Base-by-base conservation (phyloP, 2,888 invertebrate genomes). In the Formica aserva region DNA sequence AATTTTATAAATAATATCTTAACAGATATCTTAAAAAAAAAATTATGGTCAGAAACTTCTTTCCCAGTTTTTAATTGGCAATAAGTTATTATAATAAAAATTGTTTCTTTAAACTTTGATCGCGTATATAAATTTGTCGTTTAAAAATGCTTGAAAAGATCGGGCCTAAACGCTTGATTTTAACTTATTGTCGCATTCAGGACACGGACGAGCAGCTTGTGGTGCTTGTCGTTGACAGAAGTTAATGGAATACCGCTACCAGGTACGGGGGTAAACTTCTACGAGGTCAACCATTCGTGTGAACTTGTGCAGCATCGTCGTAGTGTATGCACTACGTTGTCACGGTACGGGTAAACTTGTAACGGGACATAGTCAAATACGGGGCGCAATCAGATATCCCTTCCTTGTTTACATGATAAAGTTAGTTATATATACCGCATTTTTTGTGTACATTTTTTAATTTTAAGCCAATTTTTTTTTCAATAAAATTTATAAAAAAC, bases 241-340 rank as follows among this genome's bases (percentile, higher is more conserved):
- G 78, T 80, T 80, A 80, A 80, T 80, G 74, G 78, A 80, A 80
- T 80, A 72, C 78, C 74, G 74, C 74, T 74, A 72, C 32, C 78
- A 26, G 78, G 74, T 72, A 80, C 60, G 57, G 74, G 71, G 74
- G 45, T 72, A 80, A 80, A 80, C 74, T 80, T 74, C 60, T 80
- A 45, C 78, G 78, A 80, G 78, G 72, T 80, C 78, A 80, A 80
- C 74, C 74, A 74, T 72, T 80, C 45, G 78, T 60, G 74, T 80
- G 78, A 80, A 80, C 74, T 72, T 80, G 74, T 29, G 78, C 78
- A 72, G 60, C 78, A 77, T 77, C 69, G 69, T 72, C 35, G 74
- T 60, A 57, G 60, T 71, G 45, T 60, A 80, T 80, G 74, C 78
- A 80, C 74, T 72, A 77, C 71, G 74, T 72, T 45, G 78, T 72